Evolutionary conservation across 1,140 invertebrate genomes (phyloP), one percentile per base, ranked within the genome.

Genomic region (Elymnias hypermnestra): DNA sequence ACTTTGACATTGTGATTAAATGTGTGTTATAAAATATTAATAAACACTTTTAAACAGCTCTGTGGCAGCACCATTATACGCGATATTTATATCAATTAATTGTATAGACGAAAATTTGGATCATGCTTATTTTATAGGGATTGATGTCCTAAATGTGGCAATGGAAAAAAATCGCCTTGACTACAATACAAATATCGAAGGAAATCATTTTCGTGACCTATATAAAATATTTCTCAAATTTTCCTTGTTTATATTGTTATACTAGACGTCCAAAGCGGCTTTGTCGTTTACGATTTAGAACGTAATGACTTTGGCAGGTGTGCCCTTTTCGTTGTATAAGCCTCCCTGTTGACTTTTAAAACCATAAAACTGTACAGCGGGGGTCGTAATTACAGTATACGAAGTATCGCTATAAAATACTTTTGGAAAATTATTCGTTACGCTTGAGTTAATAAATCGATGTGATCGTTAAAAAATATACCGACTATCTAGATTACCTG

Each of bases 351-450:
- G 1, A 33, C 29, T 33, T 33, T 33, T 14, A 33, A 21, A 33
- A 33, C 29, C 29, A 33, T 33, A 33, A 33, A 33, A 33, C 14
- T 33, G 29, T 33, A 33, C 29, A 33, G 15, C 29, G 29, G 5
- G 14, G 15, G 5, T 33, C 29, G 29, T 33, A 33, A 33, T 33
- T 33, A 33, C 13, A 5, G 29, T 2, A 15, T 7, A n/a, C 29
- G 13, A 15, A 33, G 13, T 33, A 15, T 14, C 14, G 13, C 29
- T 33, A 15, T 33, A 33, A 33, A 33, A 33, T 33, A 33, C 15
- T 33, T 33, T 33, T 8, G 29, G 29, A 8, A 15, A 33, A 33
- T 33, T 33, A 14, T 15, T 33, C 14, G 29, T 3, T 15, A 15
- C 29, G 29, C 29, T 14, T 33, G 29, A 15, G 3, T 33, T 33